Evolutionary conservation across 1,140 invertebrate genomes (phyloP).

Genomic region (Penaeus chinensis): DNA sequence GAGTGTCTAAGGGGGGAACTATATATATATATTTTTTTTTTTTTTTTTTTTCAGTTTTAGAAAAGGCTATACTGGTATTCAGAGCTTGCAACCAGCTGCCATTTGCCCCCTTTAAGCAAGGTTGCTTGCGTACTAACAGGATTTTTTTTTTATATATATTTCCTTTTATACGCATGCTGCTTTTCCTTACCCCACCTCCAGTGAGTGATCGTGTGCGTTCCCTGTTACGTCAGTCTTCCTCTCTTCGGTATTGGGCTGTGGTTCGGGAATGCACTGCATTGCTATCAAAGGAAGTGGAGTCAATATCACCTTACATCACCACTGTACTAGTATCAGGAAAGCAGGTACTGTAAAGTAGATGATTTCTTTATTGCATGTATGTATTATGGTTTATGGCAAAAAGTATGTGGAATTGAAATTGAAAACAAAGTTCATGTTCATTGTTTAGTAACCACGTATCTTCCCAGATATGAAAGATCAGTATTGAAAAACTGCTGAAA

Average conservation of each 20-base stretch:
- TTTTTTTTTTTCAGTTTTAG: neutral
- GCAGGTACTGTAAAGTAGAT: slow-evolving; percentile 75
- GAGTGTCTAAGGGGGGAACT: too few species aligned
- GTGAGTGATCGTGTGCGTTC: slow-evolving; percentile 81
- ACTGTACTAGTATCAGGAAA: slow-evolving; percentile 96
- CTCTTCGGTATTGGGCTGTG: slow-evolving; percentile 90
- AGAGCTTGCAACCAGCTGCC: slow-evolving; percentile 62
- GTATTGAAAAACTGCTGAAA: too few species aligned
- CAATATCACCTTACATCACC: slow-evolving; percentile 97
- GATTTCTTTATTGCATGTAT: neutral
- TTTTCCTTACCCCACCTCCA: slow-evolving; percentile 65
- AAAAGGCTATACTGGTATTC: slow-evolving; percentile 61
- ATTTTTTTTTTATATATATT: slow-evolving; percentile 57
- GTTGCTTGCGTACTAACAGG: slow-evolving; percentile 26
- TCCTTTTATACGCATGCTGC: slow-evolving; percentile 41
- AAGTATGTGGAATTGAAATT: neutral
- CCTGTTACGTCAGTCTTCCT: slow-evolving; percentile 88
- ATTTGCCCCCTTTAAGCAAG: slow-evolving; percentile 32
- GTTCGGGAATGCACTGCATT: slow-evolving; percentile 95
- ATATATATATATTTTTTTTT: too few species aligned
- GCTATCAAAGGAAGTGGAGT: slow-evolving; percentile 93
- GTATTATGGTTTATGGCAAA: slow-evolving; percentile 16
- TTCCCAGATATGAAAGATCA: too few species aligned
- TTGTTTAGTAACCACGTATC: neutral
- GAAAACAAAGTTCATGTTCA: neutral